A percentile compares a stretch with the other conserved stretches of the same genome.
Conservation (phyloP, 35 echinoderm and acorn worm species). For the Apostichopus japonicus region DNA sequence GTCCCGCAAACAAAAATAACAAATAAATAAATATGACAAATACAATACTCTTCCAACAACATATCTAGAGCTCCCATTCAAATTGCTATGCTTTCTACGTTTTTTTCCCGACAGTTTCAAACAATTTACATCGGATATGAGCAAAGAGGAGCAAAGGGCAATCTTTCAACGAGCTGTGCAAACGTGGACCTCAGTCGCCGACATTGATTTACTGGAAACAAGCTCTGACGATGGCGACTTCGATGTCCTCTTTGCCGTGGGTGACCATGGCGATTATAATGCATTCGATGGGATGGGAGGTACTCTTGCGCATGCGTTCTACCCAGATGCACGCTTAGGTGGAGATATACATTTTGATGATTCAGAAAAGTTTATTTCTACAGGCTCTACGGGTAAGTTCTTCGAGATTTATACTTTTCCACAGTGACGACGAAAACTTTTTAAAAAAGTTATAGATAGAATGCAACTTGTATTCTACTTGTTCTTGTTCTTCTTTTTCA, state of each 20-base stretch:
- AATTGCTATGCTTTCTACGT: too few relatives aligned
- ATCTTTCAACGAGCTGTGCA: neutral
- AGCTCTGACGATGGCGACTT: neutral
- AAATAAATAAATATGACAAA: too few relatives aligned
- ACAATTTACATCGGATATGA: neutral
- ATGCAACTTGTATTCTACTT: too few relatives aligned
- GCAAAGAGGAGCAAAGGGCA: neutral
- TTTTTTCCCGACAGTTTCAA: neutral
- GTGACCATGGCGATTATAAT: slow-evolving; percentile 62
- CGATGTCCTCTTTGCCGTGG: neutral
- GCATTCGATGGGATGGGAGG: slow-evolving; percentile 73
- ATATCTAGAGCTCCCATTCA: too few relatives aligned
- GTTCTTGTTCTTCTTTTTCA: too few relatives aligned
- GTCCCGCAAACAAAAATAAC: too few relatives aligned
- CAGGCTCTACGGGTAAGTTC: neutral
- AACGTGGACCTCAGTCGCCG: neutral
- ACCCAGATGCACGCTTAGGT: slow-evolving; percentile 32
- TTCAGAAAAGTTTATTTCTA: slow-evolving; percentile 1
- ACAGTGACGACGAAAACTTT: too few relatives aligned
- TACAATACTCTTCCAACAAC: too few relatives aligned
- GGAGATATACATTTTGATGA: slow-evolving; percentile 96
- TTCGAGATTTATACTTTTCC: too few relatives aligned
- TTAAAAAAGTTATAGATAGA: too few relatives aligned
- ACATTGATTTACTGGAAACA: neutral
- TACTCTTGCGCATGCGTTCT: slow-evolving; percentile 87